Evolutionary conservation across 2,888 invertebrate species (phyloP), one percentile per base, ranked within the genome.

Genomic region (Protophormia terraenovae): DNA sequence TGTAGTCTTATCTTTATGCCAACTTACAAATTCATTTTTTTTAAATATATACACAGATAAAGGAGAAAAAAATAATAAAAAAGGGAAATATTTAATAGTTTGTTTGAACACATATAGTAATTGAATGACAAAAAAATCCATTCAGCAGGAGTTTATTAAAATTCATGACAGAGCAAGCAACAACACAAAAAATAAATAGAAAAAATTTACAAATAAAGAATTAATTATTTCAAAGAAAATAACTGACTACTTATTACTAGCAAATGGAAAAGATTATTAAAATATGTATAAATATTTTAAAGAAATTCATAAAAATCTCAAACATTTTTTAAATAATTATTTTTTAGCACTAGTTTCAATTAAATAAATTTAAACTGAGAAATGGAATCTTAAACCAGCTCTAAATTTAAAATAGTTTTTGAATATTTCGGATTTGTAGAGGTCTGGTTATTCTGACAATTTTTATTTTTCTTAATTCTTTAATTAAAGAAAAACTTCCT

Each of bases 91-190:
- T n/a, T n/a, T n/a, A 62, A 50, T 62, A 73, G 62, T 69, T 69
- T 45, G 22, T 47, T 47, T 69, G 32, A 67, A 29, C 29, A 62
- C 47, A 71, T 24, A 60, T 19, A 14, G 1, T 19, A 27, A 24
- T 10, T 3, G 4, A 22, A 38, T 12, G n/a, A 55, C 22, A 3
- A 27, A 38, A 45, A 16, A n/a, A 27, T 24, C 3, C 2, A 16
- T 32, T 7, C 6, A n/a, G 50, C 75, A 67, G 67, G 29, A 71
- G 78, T 73, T 83, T 71, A 84, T 84, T 84, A 80, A 84, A 79
- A 84, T 79, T 71, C 79, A 79, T 75, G 75, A n/a, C 84, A 58
- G 27, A 45, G 38, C 27, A 12, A 24, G 8, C 38, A 69, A 19
- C 50, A 69, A 71, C 27, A 71, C 32, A 45, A 55, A 29, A 60